phyloP scores from a whole-genome alignment of 2,113 vertebrate species.

The Rhinichthys klamathensis region DNA sequence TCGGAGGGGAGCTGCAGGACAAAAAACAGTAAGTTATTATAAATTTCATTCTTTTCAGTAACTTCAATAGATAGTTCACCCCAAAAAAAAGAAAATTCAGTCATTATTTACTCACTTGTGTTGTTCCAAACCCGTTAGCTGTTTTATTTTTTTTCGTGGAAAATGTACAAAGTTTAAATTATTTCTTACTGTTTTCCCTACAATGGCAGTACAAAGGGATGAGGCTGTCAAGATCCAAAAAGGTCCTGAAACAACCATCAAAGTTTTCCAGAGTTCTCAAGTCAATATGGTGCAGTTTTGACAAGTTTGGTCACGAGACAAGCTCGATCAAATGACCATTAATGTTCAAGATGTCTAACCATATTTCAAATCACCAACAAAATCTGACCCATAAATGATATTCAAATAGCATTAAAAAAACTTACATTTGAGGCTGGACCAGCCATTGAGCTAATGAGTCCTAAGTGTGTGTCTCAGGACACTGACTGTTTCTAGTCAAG shows the following conservation, averaged over 20 bases:
- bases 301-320: not conserved
- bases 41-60: not conserved
- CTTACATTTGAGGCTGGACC: too few relatives aligned
- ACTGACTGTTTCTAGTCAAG: too few relatives aligned
- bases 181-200: not conserved
- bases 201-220: not conserved
- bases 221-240: not conserved
- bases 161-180: not conserved
- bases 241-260: not conserved
- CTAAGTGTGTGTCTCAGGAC: too few relatives aligned
- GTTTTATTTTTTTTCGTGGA: not conserved
- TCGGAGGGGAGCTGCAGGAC: constrained; percentile 5
- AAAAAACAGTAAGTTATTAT: constrained; percentile 12
- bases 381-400: too few relatives aligned
- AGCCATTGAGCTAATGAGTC: too few relatives aligned
- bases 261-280: too few relatives aligned
- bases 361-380: not conserved
- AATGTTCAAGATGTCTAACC: not conserved
- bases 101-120: not conserved
- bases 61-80: not conserved
- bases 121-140: not conserved
- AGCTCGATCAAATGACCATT: not conserved
- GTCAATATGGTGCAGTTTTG: not conserved
- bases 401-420: too few relatives aligned
- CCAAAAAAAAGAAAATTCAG: not conserved